These are phyloP conservation scores for Tichodroma muraria DNA, from an alignment of 2,113 vertebrate species.

Conservation along the genomic window DNA sequence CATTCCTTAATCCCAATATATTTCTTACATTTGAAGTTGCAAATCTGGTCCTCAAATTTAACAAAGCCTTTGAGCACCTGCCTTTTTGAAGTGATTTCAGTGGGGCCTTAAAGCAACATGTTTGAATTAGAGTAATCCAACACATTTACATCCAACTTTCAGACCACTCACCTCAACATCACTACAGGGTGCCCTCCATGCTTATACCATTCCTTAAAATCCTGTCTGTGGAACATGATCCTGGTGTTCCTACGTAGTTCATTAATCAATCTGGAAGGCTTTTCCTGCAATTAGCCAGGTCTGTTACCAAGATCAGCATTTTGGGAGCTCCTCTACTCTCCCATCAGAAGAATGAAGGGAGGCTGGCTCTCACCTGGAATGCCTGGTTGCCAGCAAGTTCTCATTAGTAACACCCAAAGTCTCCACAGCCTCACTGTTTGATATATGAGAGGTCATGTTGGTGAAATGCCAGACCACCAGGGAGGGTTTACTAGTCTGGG, in stretches of 20 bases:
- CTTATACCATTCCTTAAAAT: not conserved
- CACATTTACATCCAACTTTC: not conserved
- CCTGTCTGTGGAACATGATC: not conserved
- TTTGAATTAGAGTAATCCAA: not conserved
- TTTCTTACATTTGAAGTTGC: not conserved
- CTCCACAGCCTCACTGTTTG: not conserved
- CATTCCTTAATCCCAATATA: not conserved
- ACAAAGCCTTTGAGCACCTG: not conserved
- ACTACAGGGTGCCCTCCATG: not conserved
- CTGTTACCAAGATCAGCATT: not conserved
- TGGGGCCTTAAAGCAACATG: not conserved
- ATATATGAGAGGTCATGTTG: not conserved
- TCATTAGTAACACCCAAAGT: not conserved
- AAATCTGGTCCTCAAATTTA: not conserved
- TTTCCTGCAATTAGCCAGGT: not conserved
- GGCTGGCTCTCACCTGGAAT: not conserved
- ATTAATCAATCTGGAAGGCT: not conserved
- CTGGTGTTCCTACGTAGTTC: not conserved
- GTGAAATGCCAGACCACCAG: not conserved
- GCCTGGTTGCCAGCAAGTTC: not conserved
- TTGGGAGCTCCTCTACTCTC: not conserved
- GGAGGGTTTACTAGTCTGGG: not conserved
- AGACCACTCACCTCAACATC: not conserved
- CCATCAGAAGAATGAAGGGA: not conserved
- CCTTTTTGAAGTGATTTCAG: not conserved